These are phyloP conservation scores for Pristionchus mayeri DNA, from an alignment of 2,888 invertebrate genomes.

Conservation along the genomic window DNA sequence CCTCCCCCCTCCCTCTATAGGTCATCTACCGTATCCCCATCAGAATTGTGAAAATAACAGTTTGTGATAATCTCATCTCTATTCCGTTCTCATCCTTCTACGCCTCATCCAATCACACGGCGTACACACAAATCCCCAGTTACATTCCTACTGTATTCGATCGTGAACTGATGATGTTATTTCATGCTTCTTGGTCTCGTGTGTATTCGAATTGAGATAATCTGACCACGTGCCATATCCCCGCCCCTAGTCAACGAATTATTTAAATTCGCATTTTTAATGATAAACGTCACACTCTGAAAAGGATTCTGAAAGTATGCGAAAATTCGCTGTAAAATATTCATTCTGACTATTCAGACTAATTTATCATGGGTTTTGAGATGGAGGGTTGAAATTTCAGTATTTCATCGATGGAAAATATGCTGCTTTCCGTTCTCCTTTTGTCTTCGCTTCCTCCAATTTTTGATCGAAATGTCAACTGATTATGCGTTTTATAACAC, in stretches of 20 bases:
- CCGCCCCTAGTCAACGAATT: constrained; percentile 4
- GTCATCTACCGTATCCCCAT: background rate
- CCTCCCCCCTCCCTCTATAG: background rate
- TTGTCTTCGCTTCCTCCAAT: too few relatives aligned
- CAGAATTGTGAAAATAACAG: background rate
- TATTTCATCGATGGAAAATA: too few relatives aligned
- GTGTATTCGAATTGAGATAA: constrained; percentile 1
- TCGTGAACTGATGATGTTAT: background rate
- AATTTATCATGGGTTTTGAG: too few relatives aligned
- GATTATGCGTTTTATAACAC: too few relatives aligned
- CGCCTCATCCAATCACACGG: background rate
- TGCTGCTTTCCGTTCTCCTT: too few relatives aligned
- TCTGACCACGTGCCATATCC: constrained; percentile 8
- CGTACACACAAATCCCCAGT: background rate
- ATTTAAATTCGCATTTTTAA: background rate
- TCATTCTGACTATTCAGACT: too few relatives aligned
- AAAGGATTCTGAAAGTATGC: too few relatives aligned
- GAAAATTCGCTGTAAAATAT: too few relatives aligned
- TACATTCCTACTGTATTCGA: constrained; percentile 12
- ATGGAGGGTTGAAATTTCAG: too few relatives aligned
- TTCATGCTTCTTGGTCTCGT: background rate
- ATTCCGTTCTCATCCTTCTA: background rate
- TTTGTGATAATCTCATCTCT: background rate
- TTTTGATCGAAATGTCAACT: too few relatives aligned
- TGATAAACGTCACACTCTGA: background rate